phyloP scores from a whole-genome alignment of 2,797 vertebrate species.

The Aldrovandia affinis region DNA sequence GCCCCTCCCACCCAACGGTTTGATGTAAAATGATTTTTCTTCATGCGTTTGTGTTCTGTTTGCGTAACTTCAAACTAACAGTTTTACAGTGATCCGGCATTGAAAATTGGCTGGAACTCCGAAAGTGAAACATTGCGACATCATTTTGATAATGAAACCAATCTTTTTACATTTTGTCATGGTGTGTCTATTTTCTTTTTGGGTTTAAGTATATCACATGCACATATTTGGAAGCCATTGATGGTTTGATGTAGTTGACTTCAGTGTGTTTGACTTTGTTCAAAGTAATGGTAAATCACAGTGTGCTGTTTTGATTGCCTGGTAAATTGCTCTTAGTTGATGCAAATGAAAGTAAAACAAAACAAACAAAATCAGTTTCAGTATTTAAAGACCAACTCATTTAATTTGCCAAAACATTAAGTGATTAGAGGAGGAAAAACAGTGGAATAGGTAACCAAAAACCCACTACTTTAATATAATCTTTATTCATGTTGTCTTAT shows the following conservation, averaged over 20 bases:
- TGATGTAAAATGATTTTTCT: not conserved
- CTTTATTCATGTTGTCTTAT: no score
- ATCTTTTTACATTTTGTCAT: no score
- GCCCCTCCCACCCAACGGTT: not conserved
- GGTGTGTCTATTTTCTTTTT: no score
- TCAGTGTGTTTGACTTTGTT: slow-evolving; percentile 77
- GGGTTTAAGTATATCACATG: not conserved
- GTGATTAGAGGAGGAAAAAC: no score
- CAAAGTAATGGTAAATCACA: slow-evolving; percentile 83
- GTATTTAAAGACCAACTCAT: slow-evolving; percentile 87
- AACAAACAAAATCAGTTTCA: no score
- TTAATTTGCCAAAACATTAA: slow-evolving; percentile 92
- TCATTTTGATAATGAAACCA: not conserved
- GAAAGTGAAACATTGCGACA: not conserved
- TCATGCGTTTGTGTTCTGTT: not conserved
- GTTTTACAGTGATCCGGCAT: not conserved
- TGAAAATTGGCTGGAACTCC: not conserved
- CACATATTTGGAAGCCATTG: slow-evolving; percentile 9
- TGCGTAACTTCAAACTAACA: not conserved
- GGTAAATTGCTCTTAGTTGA: slow-evolving; percentile 90
- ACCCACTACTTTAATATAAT: no score
- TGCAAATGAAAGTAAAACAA: no score
- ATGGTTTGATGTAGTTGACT: slow-evolving; percentile 8
- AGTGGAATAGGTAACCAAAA: no score
- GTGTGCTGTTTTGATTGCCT: slow-evolving; percentile 86